Evolutionary conservation across 2,113 vertebrate genomes (phyloP).

Genomic region (Mellivora capensis): DNA sequence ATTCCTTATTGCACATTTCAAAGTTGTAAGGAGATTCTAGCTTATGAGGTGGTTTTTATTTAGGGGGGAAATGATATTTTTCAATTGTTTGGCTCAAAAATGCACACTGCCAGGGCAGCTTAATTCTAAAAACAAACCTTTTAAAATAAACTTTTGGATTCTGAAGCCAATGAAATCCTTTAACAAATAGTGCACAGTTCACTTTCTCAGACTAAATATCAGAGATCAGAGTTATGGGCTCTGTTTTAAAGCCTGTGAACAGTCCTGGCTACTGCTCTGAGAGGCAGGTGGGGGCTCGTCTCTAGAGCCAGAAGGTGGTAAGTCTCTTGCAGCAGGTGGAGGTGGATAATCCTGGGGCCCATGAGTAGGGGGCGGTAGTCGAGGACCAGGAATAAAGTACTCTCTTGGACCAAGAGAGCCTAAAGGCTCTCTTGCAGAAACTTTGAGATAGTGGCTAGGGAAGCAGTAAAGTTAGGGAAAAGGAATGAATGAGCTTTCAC

Average conservation of each 20-base stretch:
- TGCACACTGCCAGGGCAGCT: slow-evolving; percentile 76
- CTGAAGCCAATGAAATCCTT: slow-evolving; percentile 57
- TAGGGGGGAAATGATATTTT: slow-evolving; percentile 65
- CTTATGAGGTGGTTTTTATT: slow-evolving; percentile 70
- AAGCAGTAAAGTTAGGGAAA: neutral
- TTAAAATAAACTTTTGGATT: slow-evolving; percentile 61
- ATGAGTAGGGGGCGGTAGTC: slow-evolving; percentile 71
- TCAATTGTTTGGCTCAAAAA: slow-evolving; percentile 80
- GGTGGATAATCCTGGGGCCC: slow-evolving; percentile 78
- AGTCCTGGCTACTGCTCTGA: slow-evolving; percentile 59
- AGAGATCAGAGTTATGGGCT: slow-evolving; percentile 60
- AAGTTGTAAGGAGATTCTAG: slow-evolving; percentile 59
- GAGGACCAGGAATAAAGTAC: slow-evolving; percentile 79
- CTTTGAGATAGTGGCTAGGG: neutral
- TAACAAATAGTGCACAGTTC: slow-evolving; percentile 28
- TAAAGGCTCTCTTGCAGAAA: slow-evolving; percentile 51
- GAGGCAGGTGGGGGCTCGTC: slow-evolving; percentile 61
- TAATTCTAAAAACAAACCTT: slow-evolving; percentile 57
- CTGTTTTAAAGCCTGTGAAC: slow-evolving; percentile 69
- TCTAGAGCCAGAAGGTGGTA: slow-evolving; percentile 65
- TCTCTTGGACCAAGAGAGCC: slow-evolving; percentile 77
- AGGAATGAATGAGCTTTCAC: neutral
- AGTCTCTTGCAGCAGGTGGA: slow-evolving; percentile 79
- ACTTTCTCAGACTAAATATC: neutral
- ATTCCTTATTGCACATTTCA: slow-evolving; percentile 86